phyloP scores from a whole-genome alignment of 2,888 invertebrate genomes.

The Acronicta psi region DNA sequence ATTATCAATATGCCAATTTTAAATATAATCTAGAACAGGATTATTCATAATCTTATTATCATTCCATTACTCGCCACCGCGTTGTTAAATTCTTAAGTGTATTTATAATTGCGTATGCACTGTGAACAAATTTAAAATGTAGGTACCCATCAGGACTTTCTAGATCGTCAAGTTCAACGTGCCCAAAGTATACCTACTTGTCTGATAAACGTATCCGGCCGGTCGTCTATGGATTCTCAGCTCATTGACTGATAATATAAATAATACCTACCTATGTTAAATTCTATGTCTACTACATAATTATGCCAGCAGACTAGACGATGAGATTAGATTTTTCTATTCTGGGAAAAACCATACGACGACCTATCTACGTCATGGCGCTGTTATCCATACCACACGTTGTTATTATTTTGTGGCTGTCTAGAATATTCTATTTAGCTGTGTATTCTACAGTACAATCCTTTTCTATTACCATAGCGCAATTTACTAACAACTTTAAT shows the following conservation, averaged over 20 bases:
- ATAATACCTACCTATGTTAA: neutral
- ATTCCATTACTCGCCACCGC: neutral
- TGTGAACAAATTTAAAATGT: slow-evolving; percentile 7
- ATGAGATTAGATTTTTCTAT: slow-evolving; percentile 12
- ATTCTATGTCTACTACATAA: neutral
- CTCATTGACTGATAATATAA: slow-evolving; percentile 42
- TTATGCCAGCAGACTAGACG: slow-evolving; percentile 7
- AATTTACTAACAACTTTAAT: slow-evolving; percentile 5
- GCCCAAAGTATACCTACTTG: neutral
- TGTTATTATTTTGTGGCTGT: too few relatives aligned
- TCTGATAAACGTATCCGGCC: slow-evolving; percentile 20
- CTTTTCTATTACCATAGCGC: neutral
- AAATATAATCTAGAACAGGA: neutral
- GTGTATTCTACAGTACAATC: too few relatives aligned
- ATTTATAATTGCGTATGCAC: too few relatives aligned
- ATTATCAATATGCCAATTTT: neutral
- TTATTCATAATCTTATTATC: neutral
- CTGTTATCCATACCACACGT: too few relatives aligned
- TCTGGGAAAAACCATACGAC: neutral
- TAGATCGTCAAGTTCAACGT: slow-evolving; percentile 29
- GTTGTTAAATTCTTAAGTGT: too few relatives aligned
- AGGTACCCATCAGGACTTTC: slow-evolving; percentile 19
- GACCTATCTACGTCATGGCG: too few relatives aligned
- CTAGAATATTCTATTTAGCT: too few relatives aligned
- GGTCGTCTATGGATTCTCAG: slow-evolving; percentile 17